Conservation (phyloP, 2,888 invertebrate genomes). For the Calephelis perditalis region DNA sequence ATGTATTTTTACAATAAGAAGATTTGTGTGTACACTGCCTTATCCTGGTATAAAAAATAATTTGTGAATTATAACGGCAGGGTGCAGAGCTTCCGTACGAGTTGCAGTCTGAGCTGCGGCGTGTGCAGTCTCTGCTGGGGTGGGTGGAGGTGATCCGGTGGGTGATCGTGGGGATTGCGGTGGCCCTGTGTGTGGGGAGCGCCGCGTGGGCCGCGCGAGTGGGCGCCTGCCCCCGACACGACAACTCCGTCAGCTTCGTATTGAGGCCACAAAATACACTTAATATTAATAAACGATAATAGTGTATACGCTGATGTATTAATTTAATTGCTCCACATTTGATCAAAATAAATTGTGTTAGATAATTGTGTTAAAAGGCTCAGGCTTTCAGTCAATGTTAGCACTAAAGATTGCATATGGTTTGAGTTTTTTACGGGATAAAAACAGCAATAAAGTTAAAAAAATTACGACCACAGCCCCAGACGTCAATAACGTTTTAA, state of each 20-base stretch:
- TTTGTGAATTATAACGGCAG: constrained; percentile 35
- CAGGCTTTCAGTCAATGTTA: too few relatives aligned
- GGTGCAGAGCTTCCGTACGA: constrained; percentile 54
- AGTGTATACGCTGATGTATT: not conserved
- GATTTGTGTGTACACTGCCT: too few relatives aligned
- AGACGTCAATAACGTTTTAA: too few relatives aligned
- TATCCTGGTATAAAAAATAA: too few relatives aligned
- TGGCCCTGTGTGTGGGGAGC: constrained; percentile 37
- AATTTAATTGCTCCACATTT: too few relatives aligned
- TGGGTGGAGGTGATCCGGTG: constrained; percentile 61
- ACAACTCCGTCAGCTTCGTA: constrained; percentile 61
- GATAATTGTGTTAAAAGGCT: too few relatives aligned
- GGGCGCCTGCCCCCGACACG: constrained; percentile 44
- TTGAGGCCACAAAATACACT: constrained; percentile 39
- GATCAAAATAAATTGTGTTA: too few relatives aligned
- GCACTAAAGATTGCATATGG: too few relatives aligned
- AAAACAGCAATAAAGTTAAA: too few relatives aligned
- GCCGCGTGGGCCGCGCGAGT: constrained; percentile 39
- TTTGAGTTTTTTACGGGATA: too few relatives aligned
- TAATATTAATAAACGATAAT: constrained; percentile 49
- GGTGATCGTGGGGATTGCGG: constrained; percentile 50
- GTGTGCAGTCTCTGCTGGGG: constrained; percentile 49
- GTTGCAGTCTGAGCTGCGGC: constrained; percentile 49
- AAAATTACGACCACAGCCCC: too few relatives aligned
- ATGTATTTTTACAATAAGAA: too few relatives aligned